These are phyloP conservation scores for Gila robusta DNA, from an alignment of 2,797 vertebrate species.

Conservation along the genomic window DNA sequence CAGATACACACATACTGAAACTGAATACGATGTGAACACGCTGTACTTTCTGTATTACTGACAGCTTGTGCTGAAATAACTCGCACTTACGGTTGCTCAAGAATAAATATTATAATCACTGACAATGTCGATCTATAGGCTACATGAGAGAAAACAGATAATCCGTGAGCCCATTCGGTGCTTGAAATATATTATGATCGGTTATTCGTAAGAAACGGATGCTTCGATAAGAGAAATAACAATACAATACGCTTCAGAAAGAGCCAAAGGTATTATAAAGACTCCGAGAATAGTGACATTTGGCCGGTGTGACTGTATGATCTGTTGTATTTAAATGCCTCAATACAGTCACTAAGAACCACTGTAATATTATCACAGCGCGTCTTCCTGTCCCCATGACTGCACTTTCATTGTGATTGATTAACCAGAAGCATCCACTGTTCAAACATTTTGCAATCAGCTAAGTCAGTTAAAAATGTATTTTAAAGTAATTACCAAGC, in stretches of 20 bases:
- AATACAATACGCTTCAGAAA: neutral
- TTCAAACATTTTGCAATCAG: too few species aligned
- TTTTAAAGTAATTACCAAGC: slow-evolving; percentile 48
- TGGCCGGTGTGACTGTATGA: neutral
- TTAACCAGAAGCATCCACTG: neutral
- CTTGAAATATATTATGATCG: neutral
- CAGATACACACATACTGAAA: neutral
- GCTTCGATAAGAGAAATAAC: neutral
- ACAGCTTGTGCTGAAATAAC: neutral
- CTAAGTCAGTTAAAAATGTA: neutral
- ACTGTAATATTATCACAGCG: slow-evolving; percentile 46
- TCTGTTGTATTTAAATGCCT: slow-evolving; percentile 19
- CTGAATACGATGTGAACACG: slow-evolving; percentile 5
- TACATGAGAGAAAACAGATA: neutral
- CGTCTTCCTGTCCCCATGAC: slow-evolving; percentile 27
- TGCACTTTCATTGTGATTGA: neutral
- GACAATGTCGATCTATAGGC: neutral
- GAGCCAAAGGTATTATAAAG: slow-evolving; percentile 7
- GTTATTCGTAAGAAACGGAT: neutral
- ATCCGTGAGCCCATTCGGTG: neutral
- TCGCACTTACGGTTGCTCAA: neutral
- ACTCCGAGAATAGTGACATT: slow-evolving; percentile 18
- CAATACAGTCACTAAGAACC: slow-evolving; percentile 28
- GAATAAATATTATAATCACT: neutral
- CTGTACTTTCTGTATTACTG: slow-evolving; percentile 5